Percentiles rank a stretch among this genome's conserved stretches.
phyloP scores from a whole-genome alignment of 2,888 invertebrate genomes.

The Carpatolechia fugitivella region DNA sequence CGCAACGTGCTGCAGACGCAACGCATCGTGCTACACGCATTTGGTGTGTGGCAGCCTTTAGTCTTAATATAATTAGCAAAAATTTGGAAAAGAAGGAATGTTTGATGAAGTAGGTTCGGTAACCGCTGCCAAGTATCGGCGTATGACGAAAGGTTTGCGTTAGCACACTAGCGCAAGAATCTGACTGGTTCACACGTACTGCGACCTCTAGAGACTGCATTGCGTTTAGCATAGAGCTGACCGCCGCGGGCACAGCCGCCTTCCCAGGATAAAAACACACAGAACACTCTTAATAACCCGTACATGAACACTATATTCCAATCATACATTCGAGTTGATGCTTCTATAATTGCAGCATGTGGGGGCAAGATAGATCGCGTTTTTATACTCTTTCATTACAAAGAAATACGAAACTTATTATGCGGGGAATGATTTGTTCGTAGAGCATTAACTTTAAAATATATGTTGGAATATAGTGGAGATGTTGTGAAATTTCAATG shows the following conservation, averaged over 20 bases:
- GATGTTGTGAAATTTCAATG: neutral
- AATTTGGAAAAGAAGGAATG: neutral
- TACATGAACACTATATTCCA: slow-evolving; percentile 2
- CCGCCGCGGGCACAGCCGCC: slow-evolving; percentile 86
- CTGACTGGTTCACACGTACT: slow-evolving; percentile 75
- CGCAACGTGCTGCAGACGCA: too few relatives aligned
- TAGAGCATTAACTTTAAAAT: neutral
- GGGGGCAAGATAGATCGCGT: too few relatives aligned
- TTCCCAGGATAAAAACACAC: slow-evolving; percentile 76
- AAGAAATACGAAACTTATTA: too few relatives aligned
- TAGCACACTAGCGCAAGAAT: slow-evolving; percentile 77
- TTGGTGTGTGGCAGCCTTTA: too few relatives aligned
- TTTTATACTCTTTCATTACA: too few relatives aligned
- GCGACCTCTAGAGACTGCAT: slow-evolving; percentile 81
- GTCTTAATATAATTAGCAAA: neutral
- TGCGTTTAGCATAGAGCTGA: slow-evolving; percentile 88
- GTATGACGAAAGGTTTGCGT: slow-evolving; percentile 54
- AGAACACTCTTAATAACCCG: slow-evolving; percentile 57
- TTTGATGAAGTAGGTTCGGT: slow-evolving; percentile 44
- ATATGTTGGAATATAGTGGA: neutral
- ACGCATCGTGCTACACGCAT: too few relatives aligned
- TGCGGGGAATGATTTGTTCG: neutral
- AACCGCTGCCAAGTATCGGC: slow-evolving; percentile 45
- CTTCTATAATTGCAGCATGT: too few relatives aligned
- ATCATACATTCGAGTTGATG: neutral